phyloP scores from a whole-genome alignment of 2,888 invertebrate species.

The Dorcus hopei region DNA sequence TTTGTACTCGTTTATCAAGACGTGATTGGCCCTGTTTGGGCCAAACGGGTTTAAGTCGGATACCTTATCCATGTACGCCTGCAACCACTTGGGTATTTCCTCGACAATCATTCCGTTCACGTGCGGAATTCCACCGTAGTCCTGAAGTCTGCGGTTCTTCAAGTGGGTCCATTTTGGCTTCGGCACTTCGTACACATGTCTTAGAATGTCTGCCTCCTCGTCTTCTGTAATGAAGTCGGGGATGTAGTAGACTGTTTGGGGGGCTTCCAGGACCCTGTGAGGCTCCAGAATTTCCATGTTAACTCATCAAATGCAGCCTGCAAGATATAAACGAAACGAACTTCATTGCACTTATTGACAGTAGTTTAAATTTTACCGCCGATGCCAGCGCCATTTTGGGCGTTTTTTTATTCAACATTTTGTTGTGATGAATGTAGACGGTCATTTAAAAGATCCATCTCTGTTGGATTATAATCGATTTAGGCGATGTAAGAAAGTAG shows the following conservation, averaged over 20 bases:
- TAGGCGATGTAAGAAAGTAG: too few relatives aligned
- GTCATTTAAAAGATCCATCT: too few relatives aligned
- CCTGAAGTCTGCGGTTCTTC: conserved; percentile 87
- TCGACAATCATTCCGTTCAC: conserved; percentile 92
- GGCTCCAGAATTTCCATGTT: conserved; percentile 16
- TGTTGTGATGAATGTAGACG: too few relatives aligned
- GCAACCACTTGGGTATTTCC: conserved; percentile 82
- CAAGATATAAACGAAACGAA: background rate
- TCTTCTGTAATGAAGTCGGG: conserved; percentile 78
- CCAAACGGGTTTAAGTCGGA: conserved; percentile 66
- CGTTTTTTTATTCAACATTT: too few relatives aligned
- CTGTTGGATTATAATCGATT: too few relatives aligned
- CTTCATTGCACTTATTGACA: background rate
- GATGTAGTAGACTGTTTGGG: conserved; percentile 73
- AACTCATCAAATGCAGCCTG: too few relatives aligned
- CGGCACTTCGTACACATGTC: conserved; percentile 74
- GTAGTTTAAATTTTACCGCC: background rate
- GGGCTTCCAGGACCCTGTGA: conserved; percentile 49
- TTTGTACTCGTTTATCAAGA: conserved; percentile 90
- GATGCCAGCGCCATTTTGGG: too few relatives aligned
- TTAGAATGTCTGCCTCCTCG: conserved; percentile 70
- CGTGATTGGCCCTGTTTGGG: conserved; percentile 80
- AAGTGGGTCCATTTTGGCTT: conserved; percentile 96
- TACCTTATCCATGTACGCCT: conserved; percentile 68
- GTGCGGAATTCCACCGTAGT: conserved; percentile 89